Evolutionary conservation across 2,888 invertebrate genomes (phyloP).

Genomic region (Cistogaster globosa): DNA sequence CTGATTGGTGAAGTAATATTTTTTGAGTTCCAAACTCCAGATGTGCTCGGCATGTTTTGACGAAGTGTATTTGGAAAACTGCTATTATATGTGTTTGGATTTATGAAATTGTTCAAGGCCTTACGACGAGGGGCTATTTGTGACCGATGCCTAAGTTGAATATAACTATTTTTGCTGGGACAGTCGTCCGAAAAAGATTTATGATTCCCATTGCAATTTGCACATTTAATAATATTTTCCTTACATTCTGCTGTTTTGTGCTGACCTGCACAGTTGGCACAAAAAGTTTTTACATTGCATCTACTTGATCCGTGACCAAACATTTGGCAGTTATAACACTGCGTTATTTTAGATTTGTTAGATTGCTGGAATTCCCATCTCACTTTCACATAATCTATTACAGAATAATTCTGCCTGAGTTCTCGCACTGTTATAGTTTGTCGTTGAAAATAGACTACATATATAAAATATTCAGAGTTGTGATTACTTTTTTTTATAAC

Average conservation of each 20-base stretch:
- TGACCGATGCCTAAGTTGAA: no score
- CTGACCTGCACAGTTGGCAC: slow-evolving; percentile 11
- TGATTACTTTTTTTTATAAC: no score
- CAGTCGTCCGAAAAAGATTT: not conserved
- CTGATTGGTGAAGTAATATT: no score
- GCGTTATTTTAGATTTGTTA: not conserved
- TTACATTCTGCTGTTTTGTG: slow-evolving; percentile 9
- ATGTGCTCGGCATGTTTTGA: no score
- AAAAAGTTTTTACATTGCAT: slow-evolving; percentile 14
- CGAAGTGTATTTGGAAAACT: no score
- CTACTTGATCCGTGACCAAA: slow-evolving; percentile 28
- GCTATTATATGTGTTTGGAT: no score
- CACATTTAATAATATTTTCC: not conserved
- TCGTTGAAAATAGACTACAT: no score
- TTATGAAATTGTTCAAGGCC: no score
- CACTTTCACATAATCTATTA: not conserved
- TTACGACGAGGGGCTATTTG: no score
- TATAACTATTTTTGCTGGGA: not conserved
- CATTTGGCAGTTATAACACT: slow-evolving; percentile 33
- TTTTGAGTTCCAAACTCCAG: no score
- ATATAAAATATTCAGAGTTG: no score
- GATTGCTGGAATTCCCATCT: slow-evolving; percentile 26
- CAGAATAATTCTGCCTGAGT: not conserved
- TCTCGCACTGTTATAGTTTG: not conserved
- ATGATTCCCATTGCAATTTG: slow-evolving; percentile 12